Base-by-base conservation (phyloP, 2,113 vertebrate species). In the Archilochus colubris region DNA sequence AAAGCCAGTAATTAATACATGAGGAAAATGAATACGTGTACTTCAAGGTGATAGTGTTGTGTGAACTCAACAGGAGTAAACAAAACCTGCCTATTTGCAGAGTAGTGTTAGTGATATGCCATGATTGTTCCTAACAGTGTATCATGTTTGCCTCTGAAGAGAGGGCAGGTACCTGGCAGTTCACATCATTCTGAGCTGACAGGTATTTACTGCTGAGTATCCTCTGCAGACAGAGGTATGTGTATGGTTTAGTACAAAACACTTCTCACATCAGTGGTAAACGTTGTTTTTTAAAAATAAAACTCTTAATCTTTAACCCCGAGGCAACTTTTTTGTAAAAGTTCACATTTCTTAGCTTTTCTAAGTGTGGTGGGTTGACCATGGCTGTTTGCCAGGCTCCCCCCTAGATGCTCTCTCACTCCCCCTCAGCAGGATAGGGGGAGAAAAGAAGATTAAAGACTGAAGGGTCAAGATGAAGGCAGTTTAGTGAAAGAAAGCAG, bases 1-100 rank as follows among this genome's bases (percentile, higher is more conserved):
- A 76, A 64, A 86, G 30, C 16, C 9, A 36, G 9, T 53, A 79
- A 59, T 84, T 44, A 81, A 53, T 57, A 36, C 16, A 20, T 0
- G 1, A 62, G 43, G 68, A 55, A 46, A 83, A 62, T 27, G 31
- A 82, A n/a, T 53, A 28, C 0, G 0, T 1, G 0, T 69, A 16
- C 58, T 87, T 86, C 8, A 28, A 46, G 38, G 17, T 79, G 54
- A 57, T 44, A 48, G 12, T 11, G 46, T 23, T 64, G 20, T 82
- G 16, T 74, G 30, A 74, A 61, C 9, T 21, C 82, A 31, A 8
- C 36, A 69, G 46, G 50, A 82, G 22, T 83, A 78, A 95, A 59
- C 7, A 67, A 86, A 74, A 67, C 0, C n/a, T 55, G 61, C 36
- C 25, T 38, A 64, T 82, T 50, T 78, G 44, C 58, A 18, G 61